phyloP scores from a whole-genome alignment of 2,888 invertebrate genomes.

The Epicampocera succincta region DNA sequence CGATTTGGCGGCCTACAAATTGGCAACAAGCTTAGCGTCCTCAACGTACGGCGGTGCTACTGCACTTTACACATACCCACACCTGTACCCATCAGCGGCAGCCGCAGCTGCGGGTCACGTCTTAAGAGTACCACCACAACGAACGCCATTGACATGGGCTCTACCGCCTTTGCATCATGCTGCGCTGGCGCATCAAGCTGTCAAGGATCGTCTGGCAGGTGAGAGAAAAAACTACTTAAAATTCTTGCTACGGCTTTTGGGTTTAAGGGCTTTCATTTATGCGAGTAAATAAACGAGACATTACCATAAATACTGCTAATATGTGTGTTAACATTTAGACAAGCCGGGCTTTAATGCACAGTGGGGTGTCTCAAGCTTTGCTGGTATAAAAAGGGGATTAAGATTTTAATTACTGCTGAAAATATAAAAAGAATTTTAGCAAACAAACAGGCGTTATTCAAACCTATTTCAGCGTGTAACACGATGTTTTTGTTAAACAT shows the following conservation, averaged over 20 bases:
- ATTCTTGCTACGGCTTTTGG: background rate
- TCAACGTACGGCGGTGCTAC: constrained; percentile 79
- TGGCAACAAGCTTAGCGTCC: constrained; percentile 81
- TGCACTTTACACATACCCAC: constrained; percentile 81
- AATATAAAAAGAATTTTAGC: constrained; percentile 12
- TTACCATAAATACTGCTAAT: constrained; percentile 43
- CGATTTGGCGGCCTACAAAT: constrained; percentile 80
- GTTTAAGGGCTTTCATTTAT: background rate
- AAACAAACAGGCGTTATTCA: background rate
- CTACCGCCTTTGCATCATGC: constrained; percentile 83
- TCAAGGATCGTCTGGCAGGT: constrained; percentile 92
- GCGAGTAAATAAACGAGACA: constrained; percentile 24
- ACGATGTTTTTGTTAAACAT: background rate
- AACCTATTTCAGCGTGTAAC: background rate
- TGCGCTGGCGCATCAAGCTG: constrained; percentile 90
- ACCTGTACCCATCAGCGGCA: constrained; percentile 81
- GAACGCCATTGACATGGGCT: constrained; percentile 82
- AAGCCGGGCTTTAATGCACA: constrained; percentile 19
- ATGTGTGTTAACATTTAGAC: constrained; percentile 55
- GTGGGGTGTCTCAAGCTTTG: constrained; percentile 29
- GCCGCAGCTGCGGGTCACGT: constrained; percentile 85
- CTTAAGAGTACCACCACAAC: constrained; percentile 90
- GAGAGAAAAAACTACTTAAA: constrained; percentile 78
- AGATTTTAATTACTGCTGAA: constrained; percentile 33
- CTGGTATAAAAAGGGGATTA: constrained; percentile 7